These are phyloP conservation scores for Yasuhikotakia modesta DNA, from an alignment of 2,797 vertebrate species.

Conservation along the genomic window DNA sequence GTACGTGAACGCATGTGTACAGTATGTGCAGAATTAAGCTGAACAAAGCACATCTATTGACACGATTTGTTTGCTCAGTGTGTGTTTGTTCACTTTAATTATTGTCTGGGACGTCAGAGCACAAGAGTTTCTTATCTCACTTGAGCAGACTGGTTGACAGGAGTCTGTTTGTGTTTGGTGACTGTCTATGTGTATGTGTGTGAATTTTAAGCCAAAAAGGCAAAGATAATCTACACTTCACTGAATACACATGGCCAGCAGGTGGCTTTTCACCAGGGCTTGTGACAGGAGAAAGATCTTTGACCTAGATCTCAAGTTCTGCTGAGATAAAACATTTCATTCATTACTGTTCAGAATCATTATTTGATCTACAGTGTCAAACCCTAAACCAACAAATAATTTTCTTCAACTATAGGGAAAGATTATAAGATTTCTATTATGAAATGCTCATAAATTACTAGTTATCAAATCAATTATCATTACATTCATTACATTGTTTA, in stretches of 20 bases:
- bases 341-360: background rate
- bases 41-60: background rate
- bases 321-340: constrained; percentile 5
- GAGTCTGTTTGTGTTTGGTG: constrained; percentile 30
- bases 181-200: constrained; percentile 20
- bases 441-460: no score
- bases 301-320: constrained; percentile 22
- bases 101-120: constrained; percentile 40
- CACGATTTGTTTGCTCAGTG: constrained; percentile 26
- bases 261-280: constrained; percentile 10
- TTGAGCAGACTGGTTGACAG: constrained; percentile 11
- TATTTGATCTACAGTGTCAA: background rate
- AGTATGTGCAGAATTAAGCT: background rate
- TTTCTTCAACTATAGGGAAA: no score
- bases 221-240: constrained; percentile 30
- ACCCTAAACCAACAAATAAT: no score
- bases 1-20: background rate
- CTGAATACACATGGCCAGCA: constrained; percentile 21
- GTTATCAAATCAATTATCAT: no score
- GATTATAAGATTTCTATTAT: no score
- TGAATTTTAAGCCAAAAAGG: constrained; percentile 22
- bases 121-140: constrained; percentile 35
- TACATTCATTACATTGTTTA: no score
- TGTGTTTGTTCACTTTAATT: constrained; percentile 46
- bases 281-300: background rate